phyloP scores from a whole-genome alignment of 2,888 invertebrate species.

The Diploptera punctata region DNA sequence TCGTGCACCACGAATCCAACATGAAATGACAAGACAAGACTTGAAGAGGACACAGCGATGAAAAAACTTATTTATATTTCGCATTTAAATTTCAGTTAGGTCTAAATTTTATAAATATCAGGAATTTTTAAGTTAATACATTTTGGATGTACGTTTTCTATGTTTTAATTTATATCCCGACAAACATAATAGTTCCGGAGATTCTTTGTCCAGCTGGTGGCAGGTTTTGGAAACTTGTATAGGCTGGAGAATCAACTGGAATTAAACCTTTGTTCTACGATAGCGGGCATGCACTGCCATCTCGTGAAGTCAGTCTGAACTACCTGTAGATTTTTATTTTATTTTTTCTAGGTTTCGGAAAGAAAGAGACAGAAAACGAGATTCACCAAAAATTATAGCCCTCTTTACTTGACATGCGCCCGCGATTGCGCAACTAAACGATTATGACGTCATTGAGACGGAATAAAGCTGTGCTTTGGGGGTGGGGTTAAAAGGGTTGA shows the following conservation, averaged over 20 bases:
- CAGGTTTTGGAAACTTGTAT: not conserved
- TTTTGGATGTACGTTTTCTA: too few relatives aligned
- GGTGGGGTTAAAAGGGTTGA: not conserved
- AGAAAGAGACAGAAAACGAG: not conserved
- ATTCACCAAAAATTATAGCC: slow-evolving; percentile 1
- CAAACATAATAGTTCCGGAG: too few relatives aligned
- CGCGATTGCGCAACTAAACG: slow-evolving; percentile 20
- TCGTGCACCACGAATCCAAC: too few relatives aligned
- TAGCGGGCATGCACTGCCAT: slow-evolving; percentile 17
- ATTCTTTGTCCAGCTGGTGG: too few relatives aligned
- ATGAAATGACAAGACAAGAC: too few relatives aligned
- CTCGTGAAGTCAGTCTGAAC: not conserved
- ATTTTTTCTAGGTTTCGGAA: not conserved
- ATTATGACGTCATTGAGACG: slow-evolving; percentile 24
- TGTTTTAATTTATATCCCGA: too few relatives aligned
- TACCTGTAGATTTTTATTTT: slow-evolving; percentile 10
- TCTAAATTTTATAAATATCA: too few relatives aligned
- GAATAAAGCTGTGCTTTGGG: not conserved
- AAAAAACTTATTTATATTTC: too few relatives aligned
- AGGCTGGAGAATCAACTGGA: not conserved
- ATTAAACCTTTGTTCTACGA: not conserved
- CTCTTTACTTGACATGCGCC: slow-evolving; percentile 20
- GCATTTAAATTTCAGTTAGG: too few relatives aligned
- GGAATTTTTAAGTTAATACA: too few relatives aligned
- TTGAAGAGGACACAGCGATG: too few relatives aligned